Base-by-base conservation (phyloP, 2,797 vertebrate genomes). In the Crypturellus tataupa region DNA sequence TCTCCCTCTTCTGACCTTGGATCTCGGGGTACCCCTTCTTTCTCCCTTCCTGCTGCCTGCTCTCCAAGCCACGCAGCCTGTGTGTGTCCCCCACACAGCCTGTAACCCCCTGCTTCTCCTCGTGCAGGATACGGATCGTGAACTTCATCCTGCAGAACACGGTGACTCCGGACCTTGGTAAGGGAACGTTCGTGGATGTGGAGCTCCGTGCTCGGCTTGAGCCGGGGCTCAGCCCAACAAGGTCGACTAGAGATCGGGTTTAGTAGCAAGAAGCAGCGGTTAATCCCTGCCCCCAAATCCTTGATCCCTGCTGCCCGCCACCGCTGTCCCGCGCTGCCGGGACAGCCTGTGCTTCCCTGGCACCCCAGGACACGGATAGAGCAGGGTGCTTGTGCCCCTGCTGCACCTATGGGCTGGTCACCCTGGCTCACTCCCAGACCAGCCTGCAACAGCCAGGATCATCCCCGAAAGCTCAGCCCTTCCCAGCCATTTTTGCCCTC, bases 111-210 rank as follows among this genome's bases (percentile, higher is more conserved):
- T 4, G 10, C 51, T 83, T 69, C 70, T 95, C 59, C 29, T 75
- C 19, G 18, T n/a, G 94, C 96, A 99, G 99, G 97, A 99, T 99
- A 97, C 97, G 98, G 78, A 98, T 99, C 0, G 98, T 99, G 83
- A 94, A 98, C 96, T 99, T 98, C 92, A 98, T 99, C 86, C 95
- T 99, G 93, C 97, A 97, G 31, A 97, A 98, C 95, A 98, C 97
- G 3, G 33, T 13, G 35, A 95, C 78, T 0, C 8, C 65, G 0
- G 42, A 70, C 94, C 97, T 75, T 0, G 62, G 85, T 98, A 97
- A 95, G 98, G 95, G 95, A 95, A 25, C 0, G 1, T 25, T 13
- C 12, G 25, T 12, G 24, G 49, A 51, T 13, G 49, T 24, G 12
- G 21, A 49, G 47, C 47, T 23, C 12, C 23, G 24, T 40, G 35